A percentile compares a stretch with the other conserved stretches of the same genome.
Evolutionary conservation across 2,797 vertebrate species (phyloP).

Genomic region (Poeciliopsis turneri): DNA sequence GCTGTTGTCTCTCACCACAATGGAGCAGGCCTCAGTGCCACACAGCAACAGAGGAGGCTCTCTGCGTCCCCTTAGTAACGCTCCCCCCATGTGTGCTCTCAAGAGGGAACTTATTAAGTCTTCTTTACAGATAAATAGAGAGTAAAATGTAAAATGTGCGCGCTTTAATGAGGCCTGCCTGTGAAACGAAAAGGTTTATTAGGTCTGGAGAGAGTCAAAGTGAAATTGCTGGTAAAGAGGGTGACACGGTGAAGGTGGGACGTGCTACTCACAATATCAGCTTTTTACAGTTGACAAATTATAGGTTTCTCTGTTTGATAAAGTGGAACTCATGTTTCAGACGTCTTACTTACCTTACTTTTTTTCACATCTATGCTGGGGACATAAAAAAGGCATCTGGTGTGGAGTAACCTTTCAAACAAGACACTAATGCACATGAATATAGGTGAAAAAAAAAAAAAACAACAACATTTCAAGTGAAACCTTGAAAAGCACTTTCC

Average conservation of each 20-base stretch:
- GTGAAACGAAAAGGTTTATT: constrained; percentile 64
- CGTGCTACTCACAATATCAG: constrained; percentile 47
- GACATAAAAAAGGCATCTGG: constrained; percentile 32
- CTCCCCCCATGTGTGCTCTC: constrained; percentile 69
- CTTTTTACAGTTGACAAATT: constrained; percentile 48
- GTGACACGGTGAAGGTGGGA: constrained; percentile 47
- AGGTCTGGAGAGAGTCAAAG: constrained; percentile 55
- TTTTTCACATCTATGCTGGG: constrained; percentile 17
- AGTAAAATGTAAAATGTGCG: constrained; percentile 69
- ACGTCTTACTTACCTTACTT: constrained; percentile 12
- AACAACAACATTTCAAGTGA: constrained; percentile 35
- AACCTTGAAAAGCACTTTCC: constrained; percentile 73
- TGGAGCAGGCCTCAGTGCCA: constrained; percentile 64
- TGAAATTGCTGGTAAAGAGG: constrained; percentile 57
- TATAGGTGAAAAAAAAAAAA: constrained; percentile 46
- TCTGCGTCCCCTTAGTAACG: constrained; percentile 76
- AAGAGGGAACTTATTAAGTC: constrained; percentile 71
- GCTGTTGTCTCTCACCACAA: constrained; percentile 80
- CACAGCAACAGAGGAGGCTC: constrained; percentile 54
- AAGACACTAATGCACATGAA: constrained; percentile 55
- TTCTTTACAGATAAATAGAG: constrained; percentile 67
- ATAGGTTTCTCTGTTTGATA: constrained; percentile 49
- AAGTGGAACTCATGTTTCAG: constrained; percentile 46
- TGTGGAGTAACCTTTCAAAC: constrained; percentile 52
- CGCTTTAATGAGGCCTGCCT: constrained; percentile 58